phyloP scores from a whole-genome alignment of 2,113 vertebrate species.

The Fukomys damarensis region DNA sequence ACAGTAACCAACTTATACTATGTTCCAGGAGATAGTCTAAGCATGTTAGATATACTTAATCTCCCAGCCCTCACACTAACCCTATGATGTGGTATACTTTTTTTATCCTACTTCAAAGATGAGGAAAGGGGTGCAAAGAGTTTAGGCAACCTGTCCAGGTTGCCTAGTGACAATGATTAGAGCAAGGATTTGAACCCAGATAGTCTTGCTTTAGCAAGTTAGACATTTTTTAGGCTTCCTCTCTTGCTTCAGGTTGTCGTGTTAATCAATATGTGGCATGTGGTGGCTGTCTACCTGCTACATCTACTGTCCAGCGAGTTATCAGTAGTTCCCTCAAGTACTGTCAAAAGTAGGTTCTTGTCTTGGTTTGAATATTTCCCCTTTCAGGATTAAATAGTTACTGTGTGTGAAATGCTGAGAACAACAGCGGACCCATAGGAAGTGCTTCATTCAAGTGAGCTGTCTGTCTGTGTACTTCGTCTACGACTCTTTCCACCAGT shows the following conservation, averaged over 20 bases:
- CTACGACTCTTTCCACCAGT: too few relatives aligned
- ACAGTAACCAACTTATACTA: not conserved
- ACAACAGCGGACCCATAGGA: not conserved
- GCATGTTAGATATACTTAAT: not conserved
- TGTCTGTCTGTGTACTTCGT: not conserved
- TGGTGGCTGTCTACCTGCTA: not conserved
- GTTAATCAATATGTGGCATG: not conserved
- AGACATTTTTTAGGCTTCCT: not conserved
- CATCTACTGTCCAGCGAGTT: not conserved
- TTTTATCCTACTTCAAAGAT: not conserved
- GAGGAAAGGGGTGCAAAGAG: not conserved
- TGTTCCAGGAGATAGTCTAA: not conserved
- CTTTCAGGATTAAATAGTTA: not conserved
- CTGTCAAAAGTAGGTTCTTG: not conserved
- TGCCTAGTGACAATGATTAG: not conserved
- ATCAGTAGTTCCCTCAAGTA: not conserved
- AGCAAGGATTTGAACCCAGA: not conserved
- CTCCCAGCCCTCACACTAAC: not conserved
- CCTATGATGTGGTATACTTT: not conserved
- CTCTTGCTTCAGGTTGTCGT: not conserved
- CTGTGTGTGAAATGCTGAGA: not conserved
- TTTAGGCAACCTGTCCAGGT: not conserved
- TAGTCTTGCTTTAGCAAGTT: not conserved
- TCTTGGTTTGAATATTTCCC: slow-evolving; percentile 3
- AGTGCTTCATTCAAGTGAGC: not conserved